Conservation (phyloP, 2,797 vertebrate genomes). For the Rhyacichthys aspro region DNA sequence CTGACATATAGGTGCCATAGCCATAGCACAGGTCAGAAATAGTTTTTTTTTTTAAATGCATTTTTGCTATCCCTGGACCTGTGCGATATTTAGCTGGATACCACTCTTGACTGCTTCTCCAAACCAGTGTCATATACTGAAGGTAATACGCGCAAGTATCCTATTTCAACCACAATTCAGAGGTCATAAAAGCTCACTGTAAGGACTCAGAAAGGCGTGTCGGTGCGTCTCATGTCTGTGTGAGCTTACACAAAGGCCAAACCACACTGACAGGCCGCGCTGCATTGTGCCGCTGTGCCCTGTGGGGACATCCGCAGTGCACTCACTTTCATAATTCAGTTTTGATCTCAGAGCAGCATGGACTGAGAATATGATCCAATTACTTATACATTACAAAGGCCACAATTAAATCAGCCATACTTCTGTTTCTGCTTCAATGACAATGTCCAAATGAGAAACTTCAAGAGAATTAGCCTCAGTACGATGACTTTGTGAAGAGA, state of each 20-base stretch:
- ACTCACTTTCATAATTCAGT: slow-evolving; percentile 65
- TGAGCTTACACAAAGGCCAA: slow-evolving; percentile 52
- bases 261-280: slow-evolving; percentile 46
- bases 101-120: too few relatives aligned
- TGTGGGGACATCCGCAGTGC: slow-evolving; percentile 58
- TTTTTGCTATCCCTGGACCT: too few relatives aligned
- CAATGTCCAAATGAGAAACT: slow-evolving; percentile 50
- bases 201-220: background rate
- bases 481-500: slow-evolving; percentile 33
- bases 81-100: too few relatives aligned
- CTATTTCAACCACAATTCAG: too few relatives aligned
- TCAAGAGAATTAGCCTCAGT: slow-evolving; percentile 43
- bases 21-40: too few relatives aligned
- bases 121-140: too few relatives aligned
- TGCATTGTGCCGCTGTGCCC: slow-evolving; percentile 51
- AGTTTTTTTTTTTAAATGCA: too few relatives aligned
- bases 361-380: slow-evolving; percentile 70
- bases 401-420: slow-evolving; percentile 55
- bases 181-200: too few relatives aligned
- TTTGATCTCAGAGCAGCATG: slow-evolving; percentile 59
- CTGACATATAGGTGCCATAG: too few relatives aligned
- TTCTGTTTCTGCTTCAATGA: slow-evolving; percentile 47
- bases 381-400: slow-evolving; percentile 68
- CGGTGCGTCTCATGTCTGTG: slow-evolving; percentile 30
- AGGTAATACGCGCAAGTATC: too few relatives aligned